A percentile compares a stretch with the other conserved stretches of the same genome.
phyloP scores from a whole-genome alignment of 1,140 invertebrate genomes.

The Drosophila lacteicornis region DNA sequence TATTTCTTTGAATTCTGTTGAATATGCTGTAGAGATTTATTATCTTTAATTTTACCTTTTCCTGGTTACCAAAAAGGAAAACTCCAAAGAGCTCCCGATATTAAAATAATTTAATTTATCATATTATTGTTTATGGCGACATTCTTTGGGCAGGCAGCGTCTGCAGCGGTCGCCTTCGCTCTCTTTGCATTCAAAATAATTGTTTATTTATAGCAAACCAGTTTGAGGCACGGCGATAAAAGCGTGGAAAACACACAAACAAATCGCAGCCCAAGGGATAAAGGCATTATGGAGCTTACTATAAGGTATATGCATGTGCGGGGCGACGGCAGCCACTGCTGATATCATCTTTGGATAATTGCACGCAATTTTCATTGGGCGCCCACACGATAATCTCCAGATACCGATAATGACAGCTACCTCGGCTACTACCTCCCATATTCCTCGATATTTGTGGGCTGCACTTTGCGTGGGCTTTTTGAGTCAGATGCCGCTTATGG shows the following conservation, averaged over 20 bases:
- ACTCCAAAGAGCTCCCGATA: too few relatives aligned
- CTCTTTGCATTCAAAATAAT: constrained; percentile 48
- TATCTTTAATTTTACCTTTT: not conserved
- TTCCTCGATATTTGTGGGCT: constrained; percentile 32
- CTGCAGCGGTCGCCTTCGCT: constrained; percentile 30
- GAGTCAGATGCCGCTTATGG: constrained; percentile 13
- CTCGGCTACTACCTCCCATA: not conserved
- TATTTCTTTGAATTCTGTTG: too few relatives aligned
- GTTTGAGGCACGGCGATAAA: constrained; percentile 39
- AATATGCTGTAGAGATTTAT: not conserved
- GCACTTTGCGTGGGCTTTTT: constrained; percentile 36
- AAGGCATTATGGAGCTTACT: constrained; percentile 10
- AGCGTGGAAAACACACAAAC: constrained; percentile 32
- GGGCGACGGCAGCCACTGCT: constrained; percentile 35
- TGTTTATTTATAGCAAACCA: constrained; percentile 75
- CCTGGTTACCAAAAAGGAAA: not conserved
- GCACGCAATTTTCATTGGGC: constrained; percentile 73
- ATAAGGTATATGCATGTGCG: constrained; percentile 11
- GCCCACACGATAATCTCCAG: constrained; percentile 58
- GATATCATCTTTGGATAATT: constrained; percentile 78
- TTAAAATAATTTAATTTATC: constrained; percentile 5
- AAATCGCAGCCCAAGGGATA: constrained; percentile 12
- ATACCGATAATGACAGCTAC: constrained; percentile 30
- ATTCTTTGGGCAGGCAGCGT: constrained; percentile 34
- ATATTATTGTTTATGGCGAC: constrained; percentile 27